Evolutionary conservation across 1,140 invertebrate species (phyloP), one percentile per base, ranked within the genome.

Genomic region (Formica exsecta): DNA sequence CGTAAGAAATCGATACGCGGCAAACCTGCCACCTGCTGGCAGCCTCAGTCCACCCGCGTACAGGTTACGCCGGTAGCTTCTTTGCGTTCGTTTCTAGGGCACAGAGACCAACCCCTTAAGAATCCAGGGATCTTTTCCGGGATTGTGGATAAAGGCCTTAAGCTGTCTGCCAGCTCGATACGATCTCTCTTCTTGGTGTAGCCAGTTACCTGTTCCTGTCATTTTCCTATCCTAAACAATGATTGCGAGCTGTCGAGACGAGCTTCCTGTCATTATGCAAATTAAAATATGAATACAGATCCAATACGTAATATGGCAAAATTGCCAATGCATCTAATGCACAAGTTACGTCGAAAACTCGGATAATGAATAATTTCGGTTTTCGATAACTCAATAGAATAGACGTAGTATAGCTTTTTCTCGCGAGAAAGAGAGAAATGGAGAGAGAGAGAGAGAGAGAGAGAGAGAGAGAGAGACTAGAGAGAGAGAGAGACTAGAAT

Each of bases 1-100:
- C 93, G 93, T 93, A 93, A 93, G 93, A 93, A 94, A 94, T 94
- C 93, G 93, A 94, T 94, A 93, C 92, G 91, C 91, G 74, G 90
- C 89, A 70, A 92, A 93, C 93, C 93, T 93, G 93, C 93, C 93
- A 94, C 93, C 93, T 94, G 93, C 93, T 93, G 92, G 93, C 90
- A 92, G 91, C 90, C 91, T 90, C 91, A 87, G 91, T 90, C 90
- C 87, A 83, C 90, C 84, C 88, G 92, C 86, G 89, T 89, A 92
- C 80, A 83, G 44, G 79, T 83, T 83, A 44, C 68, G 41, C 54
- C 68, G 57, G 79, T 83, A 61, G 79, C 79, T 83, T 81, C 75
- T 61, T 62, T 70, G 61, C 54, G 74, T 59, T 85, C 68, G 64
- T 80, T 75, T 88, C 61, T 62, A 73, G 44, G 62, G 85, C 86